Conservation (phyloP, 2,888 invertebrate genomes). For the Campoletis raptor region DNA sequence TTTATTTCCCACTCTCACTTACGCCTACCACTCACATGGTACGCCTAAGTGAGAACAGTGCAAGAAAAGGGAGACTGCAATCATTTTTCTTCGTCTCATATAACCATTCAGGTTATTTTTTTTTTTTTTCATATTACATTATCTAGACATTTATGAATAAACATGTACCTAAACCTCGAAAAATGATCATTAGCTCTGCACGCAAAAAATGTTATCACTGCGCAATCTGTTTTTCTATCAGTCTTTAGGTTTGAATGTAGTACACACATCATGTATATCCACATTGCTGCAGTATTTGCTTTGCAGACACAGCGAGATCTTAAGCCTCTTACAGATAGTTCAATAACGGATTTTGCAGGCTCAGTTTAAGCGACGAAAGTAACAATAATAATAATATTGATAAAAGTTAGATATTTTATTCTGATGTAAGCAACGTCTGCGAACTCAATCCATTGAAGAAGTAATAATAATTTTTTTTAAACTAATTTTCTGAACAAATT, state of each 20-base stretch:
- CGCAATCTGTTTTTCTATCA: background rate
- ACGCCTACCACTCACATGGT: background rate
- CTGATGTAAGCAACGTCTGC: background rate
- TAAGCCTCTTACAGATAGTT: conserved; percentile 42
- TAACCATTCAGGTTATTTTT: background rate
- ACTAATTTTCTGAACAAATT: background rate
- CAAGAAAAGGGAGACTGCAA: conserved; percentile 12
- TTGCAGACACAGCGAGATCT: conserved; percentile 8
- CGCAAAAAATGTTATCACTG: conserved; percentile 17
- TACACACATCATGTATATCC: background rate
- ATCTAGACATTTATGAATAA: background rate
- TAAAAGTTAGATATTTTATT: background rate
- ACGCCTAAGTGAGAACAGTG: conserved; percentile 9
- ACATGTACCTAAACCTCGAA: background rate
- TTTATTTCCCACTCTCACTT: conserved; percentile 30
- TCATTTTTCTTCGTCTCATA: conserved; percentile 50
- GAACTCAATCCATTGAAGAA: background rate
- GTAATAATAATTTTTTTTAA: background rate
- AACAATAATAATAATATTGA: conserved; percentile 12
- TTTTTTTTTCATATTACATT: background rate
- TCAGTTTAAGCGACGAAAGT: background rate
- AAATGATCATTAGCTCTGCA: conserved; percentile 7
- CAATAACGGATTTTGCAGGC: conserved; percentile 17
- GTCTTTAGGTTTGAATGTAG: background rate
- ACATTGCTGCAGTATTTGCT: background rate